phyloP scores from a whole-genome alignment of 2,113 vertebrate species.

The Corythoichthys intestinalis region DNA sequence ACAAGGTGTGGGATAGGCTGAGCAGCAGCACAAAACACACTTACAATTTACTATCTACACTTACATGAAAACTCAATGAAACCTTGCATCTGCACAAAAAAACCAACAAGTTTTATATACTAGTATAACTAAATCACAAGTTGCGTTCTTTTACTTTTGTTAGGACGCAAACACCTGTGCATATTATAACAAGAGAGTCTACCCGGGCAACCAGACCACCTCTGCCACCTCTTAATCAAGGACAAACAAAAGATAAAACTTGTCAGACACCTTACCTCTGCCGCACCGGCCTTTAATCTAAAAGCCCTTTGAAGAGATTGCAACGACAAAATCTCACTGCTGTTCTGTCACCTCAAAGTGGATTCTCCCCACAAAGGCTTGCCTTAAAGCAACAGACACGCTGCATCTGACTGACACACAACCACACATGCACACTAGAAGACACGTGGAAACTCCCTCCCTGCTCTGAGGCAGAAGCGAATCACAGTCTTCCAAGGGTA shows the following conservation, averaged over 20 bases:
- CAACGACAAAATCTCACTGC: slow-evolving; percentile 47
- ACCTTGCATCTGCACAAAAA: neutral
- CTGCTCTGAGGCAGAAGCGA: slow-evolving; percentile 51
- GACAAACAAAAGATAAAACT: slow-evolving; percentile 54
- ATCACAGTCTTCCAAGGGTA: slow-evolving; percentile 69
- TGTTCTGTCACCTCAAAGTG: slow-evolving; percentile 65
- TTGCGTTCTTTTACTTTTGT: slow-evolving; percentile 10
- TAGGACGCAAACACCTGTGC: slow-evolving; percentile 52
- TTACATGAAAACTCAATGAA: neutral
- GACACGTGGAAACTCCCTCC: slow-evolving; percentile 72
- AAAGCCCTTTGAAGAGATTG: slow-evolving; percentile 65
- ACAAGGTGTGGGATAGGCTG: neutral
- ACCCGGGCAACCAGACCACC: slow-evolving; percentile 27
- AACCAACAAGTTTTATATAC: slow-evolving; percentile 11
- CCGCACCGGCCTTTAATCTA: slow-evolving; percentile 68
- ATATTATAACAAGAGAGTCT: slow-evolving; percentile 28
- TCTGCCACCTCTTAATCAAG: slow-evolving; percentile 30
- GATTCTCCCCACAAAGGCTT: slow-evolving; percentile 49
- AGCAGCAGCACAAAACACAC: slow-evolving; percentile 7
- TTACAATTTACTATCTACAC: slow-evolving; percentile 8
- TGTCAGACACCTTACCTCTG: slow-evolving; percentile 66
- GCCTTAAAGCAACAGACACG: slow-evolving; percentile 59
- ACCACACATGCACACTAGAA: slow-evolving; percentile 49
- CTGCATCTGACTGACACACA: slow-evolving; percentile 63
- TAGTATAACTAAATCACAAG: slow-evolving; percentile 9